Percentiles rank a stretch among this genome's conserved stretches.
Conservation (phyloP, 23 tunicate species). For the Phallusia fumigata region DNA sequence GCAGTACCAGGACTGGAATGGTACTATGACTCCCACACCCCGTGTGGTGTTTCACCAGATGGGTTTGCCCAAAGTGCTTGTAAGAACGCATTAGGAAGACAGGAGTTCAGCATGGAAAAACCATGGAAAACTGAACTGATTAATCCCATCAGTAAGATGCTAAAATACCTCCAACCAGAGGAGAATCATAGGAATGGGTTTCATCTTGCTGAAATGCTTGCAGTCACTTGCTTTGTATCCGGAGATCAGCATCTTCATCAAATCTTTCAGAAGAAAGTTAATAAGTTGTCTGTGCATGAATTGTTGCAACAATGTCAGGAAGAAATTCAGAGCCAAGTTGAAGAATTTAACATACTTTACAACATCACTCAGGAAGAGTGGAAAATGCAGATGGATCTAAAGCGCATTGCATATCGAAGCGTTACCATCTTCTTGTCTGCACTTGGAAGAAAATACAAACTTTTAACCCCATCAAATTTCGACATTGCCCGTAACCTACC, state of each 20-base stretch:
- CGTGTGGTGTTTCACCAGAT: background rate
- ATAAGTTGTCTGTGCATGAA: background rate
- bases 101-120: background rate
- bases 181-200: background rate
- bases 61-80: background rate
- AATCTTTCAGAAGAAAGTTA: slow-evolving; percentile 14
- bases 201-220: background rate
- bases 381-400: background rate
- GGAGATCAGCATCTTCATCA: slow-evolving; percentile 23
- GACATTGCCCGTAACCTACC: background rate
- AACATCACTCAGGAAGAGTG: background rate
- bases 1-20: background rate
- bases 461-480: background rate
- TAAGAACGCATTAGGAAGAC: background rate
- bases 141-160: slow-evolving; percentile 29
- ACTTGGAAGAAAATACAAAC: background rate
- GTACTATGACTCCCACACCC: background rate
- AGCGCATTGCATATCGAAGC: background rate
- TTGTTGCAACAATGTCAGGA: background rate
- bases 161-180: background rate
- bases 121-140: slow-evolving; percentile 11
- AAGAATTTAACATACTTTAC: background rate
- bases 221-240: slow-evolving; percentile 18
- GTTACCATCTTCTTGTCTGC: background rate
- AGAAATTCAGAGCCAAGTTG: background rate